A percentile compares a stretch with the other conserved stretches of the same genome.
Evolutionary conservation across 30 jellyfish, hydroid and myxozoan genomes (phyloP).

Genomic region (Sanderia malayensis): DNA sequence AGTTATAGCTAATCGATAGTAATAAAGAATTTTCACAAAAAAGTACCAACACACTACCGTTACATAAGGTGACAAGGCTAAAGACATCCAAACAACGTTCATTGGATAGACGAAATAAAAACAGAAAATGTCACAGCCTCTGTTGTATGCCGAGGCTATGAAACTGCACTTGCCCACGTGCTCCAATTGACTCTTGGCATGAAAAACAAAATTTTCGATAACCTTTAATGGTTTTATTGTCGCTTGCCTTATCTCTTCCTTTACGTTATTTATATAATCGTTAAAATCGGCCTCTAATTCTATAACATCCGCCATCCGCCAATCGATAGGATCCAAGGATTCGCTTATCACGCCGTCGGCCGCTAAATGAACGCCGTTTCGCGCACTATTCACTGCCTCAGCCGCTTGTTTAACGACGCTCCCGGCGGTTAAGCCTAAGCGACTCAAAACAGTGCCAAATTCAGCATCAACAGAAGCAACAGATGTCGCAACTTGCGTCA

Average conservation of each 20-base stretch:
- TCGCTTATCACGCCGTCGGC: background rate
- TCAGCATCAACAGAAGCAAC: background rate
- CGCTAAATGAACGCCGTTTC: background rate
- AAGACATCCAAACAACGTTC: constrained; percentile 38
- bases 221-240: constrained; percentile 15
- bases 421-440: constrained; percentile 5
- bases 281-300: background rate
- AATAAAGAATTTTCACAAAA: constrained; percentile 10
- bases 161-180: constrained; percentile 50
- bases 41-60: constrained; percentile 2
- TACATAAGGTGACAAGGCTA: constrained; percentile 20
- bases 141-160: constrained; percentile 18
- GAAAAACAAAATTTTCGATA: constrained; percentile 26
- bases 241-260: constrained; percentile 10
- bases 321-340: background rate
- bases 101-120: constrained; percentile 26
- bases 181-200: constrained; percentile 15
- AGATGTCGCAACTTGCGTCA: background rate
- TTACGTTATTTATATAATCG: constrained; percentile 1
- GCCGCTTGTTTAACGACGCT: constrained; percentile 13
- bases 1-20: constrained; percentile 8
- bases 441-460: constrained; percentile 25
- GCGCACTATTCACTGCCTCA: background rate
- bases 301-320: constrained; percentile 6
- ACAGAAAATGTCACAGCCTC: constrained; percentile 26